phyloP scores from a whole-genome alignment of 2,888 invertebrate genomes.

The Pristionchus japonicus region DNA sequence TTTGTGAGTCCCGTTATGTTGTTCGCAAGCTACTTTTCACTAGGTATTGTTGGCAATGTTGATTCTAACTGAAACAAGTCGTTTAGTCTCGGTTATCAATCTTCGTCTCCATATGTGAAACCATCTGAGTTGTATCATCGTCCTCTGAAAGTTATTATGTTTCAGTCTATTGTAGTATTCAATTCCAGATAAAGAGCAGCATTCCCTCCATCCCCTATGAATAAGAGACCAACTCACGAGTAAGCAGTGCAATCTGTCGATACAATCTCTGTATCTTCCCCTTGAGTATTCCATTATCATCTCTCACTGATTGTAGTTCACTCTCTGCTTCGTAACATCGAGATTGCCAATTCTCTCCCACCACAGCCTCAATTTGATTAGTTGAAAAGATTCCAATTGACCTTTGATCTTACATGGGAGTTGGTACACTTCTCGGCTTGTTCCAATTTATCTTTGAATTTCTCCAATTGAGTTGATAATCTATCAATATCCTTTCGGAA shows the following conservation, averaged over 20 bases:
- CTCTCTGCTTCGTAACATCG: conserved; percentile 42
- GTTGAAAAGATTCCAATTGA: background rate
- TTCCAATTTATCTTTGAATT: conserved; percentile 31
- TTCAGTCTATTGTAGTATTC: background rate
- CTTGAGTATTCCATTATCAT: conserved; percentile 46
- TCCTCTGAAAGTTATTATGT: conserved; percentile 44
- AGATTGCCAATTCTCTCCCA: conserved; percentile 47
- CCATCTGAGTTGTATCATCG: conserved; percentile 37
- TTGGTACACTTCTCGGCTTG: conserved; percentile 36
- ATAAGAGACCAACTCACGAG: conserved; percentile 24
- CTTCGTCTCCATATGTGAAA: conserved; percentile 42
- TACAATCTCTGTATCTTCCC: conserved; percentile 45
- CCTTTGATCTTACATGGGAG: conserved; percentile 16
- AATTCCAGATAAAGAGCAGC: background rate
- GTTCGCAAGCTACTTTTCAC: background rate
- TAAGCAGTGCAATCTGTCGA: conserved; percentile 40
- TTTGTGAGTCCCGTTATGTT: conserved; percentile 22
- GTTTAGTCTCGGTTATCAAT: conserved; percentile 42
- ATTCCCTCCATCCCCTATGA: background rate
- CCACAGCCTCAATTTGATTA: background rate
- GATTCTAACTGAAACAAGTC: background rate
- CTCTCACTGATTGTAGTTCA: conserved; percentile 43
- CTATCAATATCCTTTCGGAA: conserved; percentile 35
- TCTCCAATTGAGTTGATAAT: conserved; percentile 2
- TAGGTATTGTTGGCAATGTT: background rate